phyloP scores from a whole-genome alignment of 2,797 vertebrate genomes.

The Oreonectes daqikongensis region DNA sequence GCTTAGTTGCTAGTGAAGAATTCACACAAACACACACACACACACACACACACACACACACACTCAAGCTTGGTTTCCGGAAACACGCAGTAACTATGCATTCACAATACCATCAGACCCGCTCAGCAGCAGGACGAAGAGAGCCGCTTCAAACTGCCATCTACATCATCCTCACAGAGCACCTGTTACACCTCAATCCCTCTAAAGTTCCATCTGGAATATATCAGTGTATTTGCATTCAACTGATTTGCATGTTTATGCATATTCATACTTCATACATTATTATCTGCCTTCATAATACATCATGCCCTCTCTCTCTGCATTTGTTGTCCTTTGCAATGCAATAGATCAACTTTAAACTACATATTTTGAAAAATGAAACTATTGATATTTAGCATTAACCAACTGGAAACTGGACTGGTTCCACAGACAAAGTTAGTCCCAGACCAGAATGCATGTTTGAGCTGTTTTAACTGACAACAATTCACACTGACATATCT shows the following conservation, averaged over 20 bases:
- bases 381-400: too few species aligned
- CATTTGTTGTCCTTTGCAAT: background rate
- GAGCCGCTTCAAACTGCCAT: background rate
- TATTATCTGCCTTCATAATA: background rate
- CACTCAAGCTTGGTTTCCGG: too few species aligned
- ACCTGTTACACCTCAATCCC: slow-evolving; percentile 1
- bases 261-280: background rate
- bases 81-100: background rate
- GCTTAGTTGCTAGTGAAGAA: slow-evolving; percentile 10
- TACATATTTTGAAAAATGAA: too few species aligned
- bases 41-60: background rate
- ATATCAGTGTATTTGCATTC: background rate
- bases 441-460: too few species aligned
- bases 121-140: background rate
- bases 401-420: too few species aligned
- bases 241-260: slow-evolving; percentile 1
- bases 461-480: too few species aligned
- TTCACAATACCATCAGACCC: background rate
- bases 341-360: background rate
- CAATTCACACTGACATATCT: too few species aligned
- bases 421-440: too few species aligned
- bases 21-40: background rate
- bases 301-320: background rate
- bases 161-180: background rate
- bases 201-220: background rate